Base-by-base conservation (phyloP, 2,797 vertebrate species). In the Knipowitschia caucasica region DNA sequence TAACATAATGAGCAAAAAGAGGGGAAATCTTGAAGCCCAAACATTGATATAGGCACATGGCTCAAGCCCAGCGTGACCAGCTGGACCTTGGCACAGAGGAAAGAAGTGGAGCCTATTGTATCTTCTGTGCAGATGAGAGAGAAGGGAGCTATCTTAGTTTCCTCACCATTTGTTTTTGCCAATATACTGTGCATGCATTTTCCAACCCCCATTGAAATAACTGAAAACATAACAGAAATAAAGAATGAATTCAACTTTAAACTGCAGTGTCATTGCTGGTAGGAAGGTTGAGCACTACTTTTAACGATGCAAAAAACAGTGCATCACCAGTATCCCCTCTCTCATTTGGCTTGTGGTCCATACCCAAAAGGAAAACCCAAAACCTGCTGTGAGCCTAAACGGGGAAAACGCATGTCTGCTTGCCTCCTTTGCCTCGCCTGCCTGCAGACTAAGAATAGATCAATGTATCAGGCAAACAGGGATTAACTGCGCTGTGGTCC, bases 41-140 rank as follows among this genome's bases (percentile, higher is more conserved):
- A 72, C 71, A 71, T 61, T 61, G 57, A 62, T 53, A 56, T 36
- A 8, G 51, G 43, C 59, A 71, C 71, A 57, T 38, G 72, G 83
- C 73, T 81, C 82, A 72, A 81, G 72, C 89, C 69, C 88, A 81
- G 88, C 89, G 82, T 83, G 85, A 80, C 77, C 85, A 89, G 90
- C 89, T 91, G 90, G 87, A 80, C 71, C 59, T 59, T 40, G 63
- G 59, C 45, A 47, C 27, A 30, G 81, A 79, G 73, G 73, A 81
- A 87, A 86, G 87, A 86, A 80, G 88, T 75, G 40, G 10, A 24
- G 82, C 85, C 86, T 90, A 86, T 89, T 90, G 86, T 88, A 89
- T 86, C 82, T 84, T 87, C 87, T 91, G 89, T 88, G 88, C 83
- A 89, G 80, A 89, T 85, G 91, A 92, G 92, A 92, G 92, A 91